Base-by-base conservation (phyloP, 2,797 vertebrate species). In the Gymnothorax reevesii region DNA sequence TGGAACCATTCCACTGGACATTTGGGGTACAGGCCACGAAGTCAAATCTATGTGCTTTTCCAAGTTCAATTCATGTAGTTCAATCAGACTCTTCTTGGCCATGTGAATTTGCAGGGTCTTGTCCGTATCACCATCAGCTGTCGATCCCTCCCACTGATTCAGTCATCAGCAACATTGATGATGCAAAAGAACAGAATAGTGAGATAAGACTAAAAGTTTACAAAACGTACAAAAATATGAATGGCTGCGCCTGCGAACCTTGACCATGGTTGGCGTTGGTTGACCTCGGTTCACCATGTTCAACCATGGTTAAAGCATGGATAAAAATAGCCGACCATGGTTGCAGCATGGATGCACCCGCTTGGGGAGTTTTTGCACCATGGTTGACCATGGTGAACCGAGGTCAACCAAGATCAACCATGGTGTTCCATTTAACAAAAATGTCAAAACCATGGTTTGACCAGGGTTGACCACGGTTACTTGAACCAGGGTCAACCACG, bases 31-130 rank as follows among this genome's bases (percentile, higher is more conserved):
- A 0, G 69, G 88, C 20, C 90, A 92, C 83, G 94, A 90, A 0
- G 95, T 93, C 88, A 97, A 91, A 87, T 97, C 96, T 0, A 97
- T 96, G 71, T 95, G 91, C 85, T 96, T 94, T 82, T 91, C 93
- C 0, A 95, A 90, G 25, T 94, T 94, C 88, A 98, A 94, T 90
- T 96, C 96, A 91, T 96, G 94, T 87, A 99, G 95, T 91, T 99
- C 98, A 59, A 99, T 99, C 90, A 98, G 94, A 93, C 99, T 98
- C 89, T 94, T 96, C 88, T 95, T 95, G 77, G 95, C 92, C 97
- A 97, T 97, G 86, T 87, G 94, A 88, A 64, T 66, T 13, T 86
- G 6, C 42, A 2, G 15, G 33, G 7, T 17, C 42, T 7, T 49
- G 2, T 22, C 75, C 17, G 15, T 52, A 20, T 52, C 8, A 10